Evolutionary conservation across 2,113 vertebrate species (phyloP).

Genomic region (Rattus norvegicus): DNA sequence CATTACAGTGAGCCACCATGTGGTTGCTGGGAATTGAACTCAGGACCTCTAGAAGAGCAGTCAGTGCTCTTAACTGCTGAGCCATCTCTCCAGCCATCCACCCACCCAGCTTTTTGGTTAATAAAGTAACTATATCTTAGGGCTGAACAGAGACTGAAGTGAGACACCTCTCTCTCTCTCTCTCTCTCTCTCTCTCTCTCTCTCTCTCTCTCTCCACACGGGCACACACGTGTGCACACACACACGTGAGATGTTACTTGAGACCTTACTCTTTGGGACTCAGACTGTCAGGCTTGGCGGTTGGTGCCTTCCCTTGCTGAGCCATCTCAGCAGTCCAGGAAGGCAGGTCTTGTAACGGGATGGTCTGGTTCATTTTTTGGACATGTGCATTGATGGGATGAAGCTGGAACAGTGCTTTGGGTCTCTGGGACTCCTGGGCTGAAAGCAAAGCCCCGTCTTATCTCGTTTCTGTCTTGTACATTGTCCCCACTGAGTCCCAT

Average conservation of each 20-base stretch:
- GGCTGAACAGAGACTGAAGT: conserved; percentile 20
- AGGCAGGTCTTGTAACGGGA: not conserved
- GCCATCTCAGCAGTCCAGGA: no score
- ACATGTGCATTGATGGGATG: not conserved
- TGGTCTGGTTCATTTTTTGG: not conserved
- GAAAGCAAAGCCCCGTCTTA: not conserved
- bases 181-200: no score
- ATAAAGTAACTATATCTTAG: not conserved
- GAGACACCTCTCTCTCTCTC: not conserved
- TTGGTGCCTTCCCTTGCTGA: not conserved
- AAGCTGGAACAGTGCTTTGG: not conserved
- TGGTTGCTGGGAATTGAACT: no score
- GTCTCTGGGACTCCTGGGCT: not conserved
- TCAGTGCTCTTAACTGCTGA: no score
- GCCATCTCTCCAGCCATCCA: no score
- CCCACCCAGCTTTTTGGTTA: no score
- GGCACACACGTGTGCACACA: not conserved
- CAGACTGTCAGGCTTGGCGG: not conserved
- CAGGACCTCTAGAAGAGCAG: no score
- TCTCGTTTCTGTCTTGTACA: not conserved
- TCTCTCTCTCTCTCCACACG: not conserved
- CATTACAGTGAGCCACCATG: no score
- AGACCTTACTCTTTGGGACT: not conserved
- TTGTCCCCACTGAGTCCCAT: not conserved
- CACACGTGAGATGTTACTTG: not conserved